Percentiles rank a stretch among this genome's conserved stretches.
phyloP scores from a whole-genome alignment of 1,140 invertebrate genomes.

The Apolygus lucorum region DNA sequence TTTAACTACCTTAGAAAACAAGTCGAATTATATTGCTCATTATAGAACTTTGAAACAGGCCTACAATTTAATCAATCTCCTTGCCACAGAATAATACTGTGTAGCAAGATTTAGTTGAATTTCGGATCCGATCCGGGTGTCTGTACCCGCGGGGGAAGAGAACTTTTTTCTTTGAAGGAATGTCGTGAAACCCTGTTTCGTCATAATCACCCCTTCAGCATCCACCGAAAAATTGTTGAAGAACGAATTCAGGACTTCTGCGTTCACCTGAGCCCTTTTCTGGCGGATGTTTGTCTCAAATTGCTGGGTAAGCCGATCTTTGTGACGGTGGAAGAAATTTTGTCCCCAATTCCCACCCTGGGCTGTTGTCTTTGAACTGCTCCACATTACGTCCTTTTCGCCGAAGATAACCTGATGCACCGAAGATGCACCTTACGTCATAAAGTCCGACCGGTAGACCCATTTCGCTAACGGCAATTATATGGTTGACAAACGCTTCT shows the following conservation, averaged over 20 bases:
- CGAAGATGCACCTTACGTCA: not conserved
- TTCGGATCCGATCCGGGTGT: too few species aligned
- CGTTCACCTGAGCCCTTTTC: not conserved
- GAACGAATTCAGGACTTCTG: not conserved
- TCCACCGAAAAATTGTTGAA: not conserved
- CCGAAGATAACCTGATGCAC: not conserved
- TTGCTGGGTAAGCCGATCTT: not conserved
- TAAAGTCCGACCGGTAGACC: constrained; percentile 8
- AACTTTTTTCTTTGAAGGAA: too few species aligned
- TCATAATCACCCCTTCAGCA: too few species aligned
- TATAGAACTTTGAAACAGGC: too few species aligned
- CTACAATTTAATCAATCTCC: too few species aligned
- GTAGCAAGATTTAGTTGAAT: too few species aligned
- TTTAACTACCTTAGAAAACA: too few species aligned
- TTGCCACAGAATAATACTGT: too few species aligned
- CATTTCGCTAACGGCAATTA: constrained; percentile 12
- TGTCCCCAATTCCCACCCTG: not conserved
- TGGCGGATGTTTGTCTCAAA: not conserved
- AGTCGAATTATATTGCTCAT: too few species aligned
- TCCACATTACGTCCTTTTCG: not conserved
- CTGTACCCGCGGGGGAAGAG: too few species aligned
- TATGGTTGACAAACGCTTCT: constrained; percentile 10
- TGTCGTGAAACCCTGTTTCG: too few species aligned
- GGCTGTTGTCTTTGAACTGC: not conserved
- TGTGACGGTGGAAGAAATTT: not conserved